A percentile compares a stretch with the other conserved stretches of the same genome.
Conservation (phyloP, 35 echinoderm and acorn worm species). For the Eucidaris tribuloides region DNA sequence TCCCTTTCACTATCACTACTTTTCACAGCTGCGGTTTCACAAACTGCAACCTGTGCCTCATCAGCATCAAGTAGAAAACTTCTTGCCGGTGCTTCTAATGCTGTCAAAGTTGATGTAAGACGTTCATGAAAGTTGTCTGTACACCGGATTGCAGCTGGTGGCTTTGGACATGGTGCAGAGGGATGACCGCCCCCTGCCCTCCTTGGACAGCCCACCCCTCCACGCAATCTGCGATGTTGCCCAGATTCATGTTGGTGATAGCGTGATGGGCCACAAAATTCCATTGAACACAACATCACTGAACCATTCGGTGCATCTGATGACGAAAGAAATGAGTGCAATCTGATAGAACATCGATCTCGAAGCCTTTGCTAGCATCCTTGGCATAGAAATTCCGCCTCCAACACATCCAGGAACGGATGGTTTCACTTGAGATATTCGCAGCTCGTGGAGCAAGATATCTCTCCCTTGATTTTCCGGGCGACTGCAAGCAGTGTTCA, state of each 20-base stretch:
- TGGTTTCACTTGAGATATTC: conserved; percentile 29
- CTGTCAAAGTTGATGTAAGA: too few species aligned
- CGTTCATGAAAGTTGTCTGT: too few species aligned
- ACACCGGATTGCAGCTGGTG: too few species aligned
- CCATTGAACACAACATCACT: conserved; percentile 79
- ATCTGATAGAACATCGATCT: conserved; percentile 77
- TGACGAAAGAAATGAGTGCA: conserved; percentile 59
- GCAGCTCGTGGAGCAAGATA: conserved; percentile 75
- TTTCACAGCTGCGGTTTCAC: too few species aligned
- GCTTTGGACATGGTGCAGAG: too few species aligned
- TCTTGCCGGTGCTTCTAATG: too few species aligned
- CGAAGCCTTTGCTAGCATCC: conserved; percentile 42
- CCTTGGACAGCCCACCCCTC: conserved; percentile 45
- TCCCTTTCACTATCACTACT: too few species aligned
- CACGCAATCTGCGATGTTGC: conserved; percentile 57
- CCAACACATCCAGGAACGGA: conserved; percentile 61
- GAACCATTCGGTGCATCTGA: conserved; percentile 61
- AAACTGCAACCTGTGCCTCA: too few species aligned
- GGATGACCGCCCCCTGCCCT: too few species aligned
- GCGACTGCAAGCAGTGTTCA: conserved; percentile 86
- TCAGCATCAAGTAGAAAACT: too few species aligned
- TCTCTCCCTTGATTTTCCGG: conserved; percentile 68
- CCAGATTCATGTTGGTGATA: conserved; percentile 80
- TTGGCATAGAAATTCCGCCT: conserved; percentile 84
- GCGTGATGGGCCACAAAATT: conserved; percentile 77